Base-by-base conservation (phyloP, 2,888 invertebrate genomes). In the Tipula confusa region DNA sequence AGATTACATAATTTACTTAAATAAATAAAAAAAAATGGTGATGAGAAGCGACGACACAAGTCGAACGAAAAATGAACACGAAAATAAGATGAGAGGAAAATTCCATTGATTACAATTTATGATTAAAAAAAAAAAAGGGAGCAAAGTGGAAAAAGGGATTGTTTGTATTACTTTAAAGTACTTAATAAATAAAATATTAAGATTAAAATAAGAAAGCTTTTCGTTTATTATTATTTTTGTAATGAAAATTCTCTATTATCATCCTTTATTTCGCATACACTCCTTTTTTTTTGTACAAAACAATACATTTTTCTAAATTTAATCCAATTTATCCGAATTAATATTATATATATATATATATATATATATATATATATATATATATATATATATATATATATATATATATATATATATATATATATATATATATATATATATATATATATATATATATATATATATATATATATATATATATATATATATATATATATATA, bases 1-100 rank as follows among this genome's bases (percentile, higher is more conserved):
- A 64, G 64, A 64, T 64, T 64, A 64, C 64, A 64, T 64, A 64
- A 64, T 64, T 64, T 64, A 64, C 64, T 64, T 64, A 64, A 64
- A 38, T 0, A 1, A 38, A 38, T 24, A 64, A 64, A n/a, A 7
- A 24, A 24, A 13, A 13, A 24, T 64, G 64, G 64, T 11, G 64
- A 24, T 64, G 64, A 64, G 64, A n/a, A n/a, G n/a, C n/a, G n/a
- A 64, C 24, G 24, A 9, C n/a, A 24, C 3, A 64, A 24, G 33
- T 1, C 1, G 24, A 9, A 64, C 7, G 24, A 11, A n/a, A 15
- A 15, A 24, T 64, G 64, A 64, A 64, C 11, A 64, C 64, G 64
- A 64, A 64, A 64, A 64, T 64, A 64, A 64, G 24, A 64, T 64
- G 64, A 24, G 64, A 64, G 64, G 18, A 64, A 64, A 64, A 64